These are phyloP conservation scores for Cybosia mesomella DNA, from an alignment of 2,888 invertebrate genomes.

Conservation along the genomic window DNA sequence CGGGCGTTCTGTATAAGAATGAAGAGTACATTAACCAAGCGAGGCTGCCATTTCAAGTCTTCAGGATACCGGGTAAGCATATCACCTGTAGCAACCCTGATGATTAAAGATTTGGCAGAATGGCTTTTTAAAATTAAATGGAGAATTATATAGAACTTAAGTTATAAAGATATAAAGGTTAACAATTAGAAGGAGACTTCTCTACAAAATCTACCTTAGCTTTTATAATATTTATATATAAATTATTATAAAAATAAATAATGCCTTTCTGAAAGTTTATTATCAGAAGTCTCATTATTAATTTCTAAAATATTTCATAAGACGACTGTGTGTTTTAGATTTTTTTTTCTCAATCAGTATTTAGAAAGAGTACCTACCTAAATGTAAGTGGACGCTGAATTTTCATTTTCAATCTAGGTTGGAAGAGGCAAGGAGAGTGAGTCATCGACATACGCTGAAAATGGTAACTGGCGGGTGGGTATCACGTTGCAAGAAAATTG, in stretches of 20 bases:
- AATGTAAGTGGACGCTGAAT: constrained; percentile 77
- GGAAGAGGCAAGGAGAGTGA: constrained; percentile 80
- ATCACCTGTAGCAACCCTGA: neutral
- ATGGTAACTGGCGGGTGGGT: constrained; percentile 86
- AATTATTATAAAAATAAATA: constrained; percentile 20
- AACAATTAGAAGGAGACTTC: neutral
- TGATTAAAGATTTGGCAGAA: constrained; percentile 32
- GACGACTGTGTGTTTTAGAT: constrained; percentile 71
- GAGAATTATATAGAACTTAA: no score
- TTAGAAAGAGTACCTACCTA: constrained; percentile 73
- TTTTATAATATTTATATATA: neutral
- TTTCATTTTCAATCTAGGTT: constrained; percentile 86
- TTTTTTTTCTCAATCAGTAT: constrained; percentile 72
- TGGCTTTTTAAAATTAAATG: neutral
- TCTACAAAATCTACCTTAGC: neutral
- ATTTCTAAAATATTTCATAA: constrained; percentile 56
- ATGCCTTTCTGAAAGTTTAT: constrained; percentile 20
- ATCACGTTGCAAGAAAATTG: constrained; percentile 64
- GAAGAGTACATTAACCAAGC: constrained; percentile 98
- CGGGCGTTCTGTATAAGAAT: constrained; percentile 97
- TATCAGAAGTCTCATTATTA: constrained; percentile 46
- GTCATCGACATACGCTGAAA: constrained; percentile 73
- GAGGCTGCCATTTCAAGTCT: constrained; percentile 98
- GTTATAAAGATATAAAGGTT: no score
- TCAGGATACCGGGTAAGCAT: constrained; percentile 96